Base-by-base conservation (phyloP, 2,888 invertebrate genomes). In the Pediacus dermestoides region DNA sequence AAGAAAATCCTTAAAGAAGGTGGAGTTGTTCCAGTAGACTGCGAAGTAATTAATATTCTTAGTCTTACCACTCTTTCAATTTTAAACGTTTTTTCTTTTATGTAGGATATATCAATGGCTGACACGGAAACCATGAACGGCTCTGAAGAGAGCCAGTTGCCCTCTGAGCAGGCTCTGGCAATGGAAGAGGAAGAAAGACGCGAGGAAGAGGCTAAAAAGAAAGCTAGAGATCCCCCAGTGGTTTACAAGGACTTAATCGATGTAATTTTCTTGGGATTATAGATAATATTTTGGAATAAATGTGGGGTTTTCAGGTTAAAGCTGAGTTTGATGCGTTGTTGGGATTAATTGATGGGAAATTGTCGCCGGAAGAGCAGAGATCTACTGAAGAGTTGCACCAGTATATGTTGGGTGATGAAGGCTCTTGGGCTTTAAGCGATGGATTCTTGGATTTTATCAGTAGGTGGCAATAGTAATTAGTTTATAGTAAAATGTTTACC, bases 371-470 rank as follows among this genome's bases (percentile, higher is more conserved):
- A 43, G 91, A 92, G 64, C 77, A 78, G 61, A 75, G 76, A 55
- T 85, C 83, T 52, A 71, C 91, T 63, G 83, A 84, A 56, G 92
- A 93, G 71, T 71, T 93, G 55, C 82, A 85, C 63, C 88, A 89
- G 68, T 93, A 92, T 70, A 79, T 92, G 66, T 74, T 91, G 53
- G 86, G 85, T 52, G 87, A 88, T 55, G 91, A 92, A 64, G 93
- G 92, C 39, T 88, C 89, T 58, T 93, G 93, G 93, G 89, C 90
- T 38, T 75, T 93, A 12, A 88, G 91, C 6, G 92, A 92, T 58
- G 85, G 86, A 55, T 93, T 92, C 69, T 76, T 91, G 27, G 74
- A 77, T 37, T 88, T 91, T 64, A 78, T 92, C 40, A 87, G 87
- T 85, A 50, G 64, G 70, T 31, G 12, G 7, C 1, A 6, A n/a